Base-by-base conservation (phyloP, 2,888 invertebrate species). In the Cyclophora albipunctata region DNA sequence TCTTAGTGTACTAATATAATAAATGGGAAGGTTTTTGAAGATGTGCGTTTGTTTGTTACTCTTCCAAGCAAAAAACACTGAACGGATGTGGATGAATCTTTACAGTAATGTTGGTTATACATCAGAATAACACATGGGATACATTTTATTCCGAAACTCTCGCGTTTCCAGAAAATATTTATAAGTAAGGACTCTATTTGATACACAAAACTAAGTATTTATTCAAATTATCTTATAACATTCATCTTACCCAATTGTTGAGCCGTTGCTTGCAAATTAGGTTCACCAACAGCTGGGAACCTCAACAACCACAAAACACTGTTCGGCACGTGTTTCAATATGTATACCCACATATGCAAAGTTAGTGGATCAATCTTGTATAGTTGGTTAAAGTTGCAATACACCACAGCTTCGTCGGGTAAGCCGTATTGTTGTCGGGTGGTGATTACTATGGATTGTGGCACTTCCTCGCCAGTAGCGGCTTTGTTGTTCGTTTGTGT, bases 351-450 rank as follows among this genome's bases (percentile, higher is more conserved):
- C 93, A 97, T 97, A 66, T 97, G 96, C 49, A 99, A 88, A 0
- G 99, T 99, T 54, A 94, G 85, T 0, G 99, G 99, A 84, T 99
- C 99, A 59, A 99, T 98, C 90, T 99, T 99, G 86, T 99, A 99
- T 53, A 99, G 90, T 75, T 99, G 99, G 90, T 99, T 99, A 86
- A 99, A 99, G 84, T 99, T 99, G 78, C 99, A 99, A 78, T 97
- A 99, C 2, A 99, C 96, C 45, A 99, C 94, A 0, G 98, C 98
- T 63, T 99, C 97, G 66, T 99, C 98, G 0, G 99, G 98, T 53
- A 99, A 84, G 5, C 96, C 95, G 77, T 99, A 99, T 77, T 99
- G 99, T 72, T 97, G 96, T 47, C 99, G 91, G 1, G 98, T 97
- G 2, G 98, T 99, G 54, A 99, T 95, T 7, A 99, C 96, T 64